Conservation (phyloP, 35 echinoderm and acorn worm species). For the Eucidaris tribuloides region DNA sequence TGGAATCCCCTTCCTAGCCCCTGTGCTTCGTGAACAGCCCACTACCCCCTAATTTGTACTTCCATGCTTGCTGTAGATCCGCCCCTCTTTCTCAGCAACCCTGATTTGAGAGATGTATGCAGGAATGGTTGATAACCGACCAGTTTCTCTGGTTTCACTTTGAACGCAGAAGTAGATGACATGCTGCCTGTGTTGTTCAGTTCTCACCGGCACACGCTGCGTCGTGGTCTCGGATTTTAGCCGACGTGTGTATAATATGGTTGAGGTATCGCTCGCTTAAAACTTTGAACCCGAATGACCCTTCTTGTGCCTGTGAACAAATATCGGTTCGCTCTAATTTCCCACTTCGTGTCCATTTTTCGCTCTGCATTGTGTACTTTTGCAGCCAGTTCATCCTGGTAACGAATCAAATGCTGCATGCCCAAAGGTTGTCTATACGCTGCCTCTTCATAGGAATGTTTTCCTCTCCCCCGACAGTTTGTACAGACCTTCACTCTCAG, state of each 20-base stretch:
- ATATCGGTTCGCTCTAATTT: conserved; percentile 4
- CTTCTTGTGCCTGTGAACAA: conserved; percentile 3
- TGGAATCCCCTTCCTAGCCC: conserved; percentile 50
- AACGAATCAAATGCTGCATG: conserved; percentile 5
- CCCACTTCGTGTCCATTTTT: neutral
- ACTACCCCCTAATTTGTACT: too few relatives aligned
- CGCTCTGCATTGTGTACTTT: neutral
- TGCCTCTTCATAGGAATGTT: conserved; percentile 16
- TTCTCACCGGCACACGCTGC: conserved; percentile 65
- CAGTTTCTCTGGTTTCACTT: conserved; percentile 61
- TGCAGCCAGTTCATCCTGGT: neutral
- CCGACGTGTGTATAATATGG: too few relatives aligned
- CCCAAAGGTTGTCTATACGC: neutral
- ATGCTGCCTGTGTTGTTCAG: conserved; percentile 70
- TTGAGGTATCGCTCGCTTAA: too few relatives aligned
- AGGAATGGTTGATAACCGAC: conserved; percentile 89
- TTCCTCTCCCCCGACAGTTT: conserved; percentile 19
- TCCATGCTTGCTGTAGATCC: neutral
- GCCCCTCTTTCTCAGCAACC: conserved; percentile 25
- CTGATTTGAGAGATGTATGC: conserved; percentile 56
- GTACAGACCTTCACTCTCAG: conserved; percentile 6
- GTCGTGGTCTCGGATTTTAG: too few relatives aligned
- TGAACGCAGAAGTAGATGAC: conserved; percentile 40
- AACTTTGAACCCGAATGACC: conserved; percentile 77
- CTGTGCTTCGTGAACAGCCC: conserved; percentile 4